Evolutionary conservation across 2,797 vertebrate species (phyloP).

Genomic region (Lepus oiostolus): DNA sequence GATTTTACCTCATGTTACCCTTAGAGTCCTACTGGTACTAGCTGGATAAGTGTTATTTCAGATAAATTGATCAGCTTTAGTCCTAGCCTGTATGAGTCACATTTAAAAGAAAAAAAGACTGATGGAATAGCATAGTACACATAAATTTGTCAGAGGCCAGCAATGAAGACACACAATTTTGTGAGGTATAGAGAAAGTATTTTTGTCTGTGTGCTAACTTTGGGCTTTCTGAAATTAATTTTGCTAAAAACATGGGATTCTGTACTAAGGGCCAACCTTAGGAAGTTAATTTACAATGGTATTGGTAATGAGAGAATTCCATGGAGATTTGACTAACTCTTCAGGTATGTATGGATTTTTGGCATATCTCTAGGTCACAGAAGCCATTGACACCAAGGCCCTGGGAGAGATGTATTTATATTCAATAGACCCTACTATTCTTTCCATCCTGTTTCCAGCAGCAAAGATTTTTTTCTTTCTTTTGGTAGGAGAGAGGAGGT

Average conservation of each 20-base stretch:
- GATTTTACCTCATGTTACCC: conserved; percentile 2
- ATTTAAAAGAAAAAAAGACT: conserved; percentile 44
- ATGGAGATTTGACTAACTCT: neutral
- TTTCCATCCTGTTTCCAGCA: neutral
- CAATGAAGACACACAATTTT: neutral
- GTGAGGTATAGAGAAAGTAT: neutral
- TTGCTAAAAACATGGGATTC: neutral
- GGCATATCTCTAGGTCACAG: neutral
- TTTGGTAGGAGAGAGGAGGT: neutral
- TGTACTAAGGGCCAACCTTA: neutral
- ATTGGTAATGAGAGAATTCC: neutral
- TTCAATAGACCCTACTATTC: neutral
- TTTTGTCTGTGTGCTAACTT: neutral
- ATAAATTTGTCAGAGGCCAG: neutral
- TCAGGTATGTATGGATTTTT: neutral
- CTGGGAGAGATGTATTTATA: neutral
- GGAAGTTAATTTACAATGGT: neutral
- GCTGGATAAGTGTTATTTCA: neutral
- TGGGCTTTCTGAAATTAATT: conserved; percentile 3
- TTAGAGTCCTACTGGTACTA: neutral
- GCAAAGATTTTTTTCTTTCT: neutral
- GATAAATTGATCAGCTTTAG: neutral
- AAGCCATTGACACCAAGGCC: neutral
- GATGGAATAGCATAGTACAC: neutral
- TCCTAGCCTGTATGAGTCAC: neutral